Evolutionary conservation across 2,113 vertebrate genomes (phyloP).

Genomic region (Rhinoptilus africanus): DNA sequence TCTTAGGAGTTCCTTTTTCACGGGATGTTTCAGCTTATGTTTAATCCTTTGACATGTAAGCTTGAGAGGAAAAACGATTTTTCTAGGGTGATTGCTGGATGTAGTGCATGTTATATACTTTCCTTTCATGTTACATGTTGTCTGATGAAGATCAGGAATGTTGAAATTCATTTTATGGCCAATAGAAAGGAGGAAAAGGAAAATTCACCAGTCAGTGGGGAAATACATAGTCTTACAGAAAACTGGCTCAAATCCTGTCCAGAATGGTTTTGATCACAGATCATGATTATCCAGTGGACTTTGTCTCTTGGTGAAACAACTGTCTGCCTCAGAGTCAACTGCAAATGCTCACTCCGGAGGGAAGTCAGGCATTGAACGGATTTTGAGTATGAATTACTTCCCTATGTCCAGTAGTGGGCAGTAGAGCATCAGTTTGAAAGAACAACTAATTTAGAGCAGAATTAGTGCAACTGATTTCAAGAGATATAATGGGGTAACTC

Average conservation of each 20-base stretch:
- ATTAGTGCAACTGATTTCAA: slow-evolving; percentile 8
- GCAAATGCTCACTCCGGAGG: not conserved
- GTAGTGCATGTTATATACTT: not conserved
- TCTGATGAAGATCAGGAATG: not conserved
- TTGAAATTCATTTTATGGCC: not conserved
- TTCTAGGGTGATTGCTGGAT: not conserved
- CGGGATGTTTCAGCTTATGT: not conserved
- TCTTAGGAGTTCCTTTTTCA: not conserved
- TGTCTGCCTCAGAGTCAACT: not conserved
- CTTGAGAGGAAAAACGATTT: not conserved
- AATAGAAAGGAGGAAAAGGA: not conserved
- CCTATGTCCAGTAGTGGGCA: slow-evolving; percentile 30
- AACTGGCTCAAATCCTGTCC: not conserved
- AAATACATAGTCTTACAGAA: not conserved
- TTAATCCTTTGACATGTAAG: not conserved
- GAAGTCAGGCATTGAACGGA: not conserved
- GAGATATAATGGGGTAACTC: not conserved
- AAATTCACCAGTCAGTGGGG: not conserved
- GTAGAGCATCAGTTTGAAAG: slow-evolving; percentile 13
- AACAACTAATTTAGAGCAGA: not conserved
- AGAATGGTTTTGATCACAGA: not conserved
- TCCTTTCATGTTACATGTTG: not conserved
- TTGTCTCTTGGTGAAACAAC: not conserved
- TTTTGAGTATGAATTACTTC: not conserved
- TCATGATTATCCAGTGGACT: not conserved